A percentile compares a stretch with the other conserved stretches of the same genome.
phyloP scores from a whole-genome alignment of 2,797 vertebrate species.

The Neosilurus mollespiculum region DNA sequence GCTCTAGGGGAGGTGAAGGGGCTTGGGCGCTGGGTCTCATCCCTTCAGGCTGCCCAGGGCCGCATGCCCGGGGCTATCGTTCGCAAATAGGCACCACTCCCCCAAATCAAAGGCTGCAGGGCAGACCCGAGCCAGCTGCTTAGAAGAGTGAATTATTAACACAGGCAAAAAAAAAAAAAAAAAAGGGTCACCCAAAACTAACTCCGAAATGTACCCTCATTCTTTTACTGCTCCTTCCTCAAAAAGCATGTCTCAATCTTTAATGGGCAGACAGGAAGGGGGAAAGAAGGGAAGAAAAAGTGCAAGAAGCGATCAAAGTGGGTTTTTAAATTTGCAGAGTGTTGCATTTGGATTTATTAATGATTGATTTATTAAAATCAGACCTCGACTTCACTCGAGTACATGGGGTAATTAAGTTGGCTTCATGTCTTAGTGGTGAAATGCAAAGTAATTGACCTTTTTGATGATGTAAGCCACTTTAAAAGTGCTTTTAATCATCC shows the following conservation, averaged over 20 bases:
- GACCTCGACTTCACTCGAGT: conserved; percentile 62
- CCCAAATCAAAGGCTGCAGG: conserved; percentile 75
- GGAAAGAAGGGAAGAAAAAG: conserved; percentile 47
- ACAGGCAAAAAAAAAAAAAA: conserved; percentile 54
- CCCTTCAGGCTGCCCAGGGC: conserved; percentile 71
- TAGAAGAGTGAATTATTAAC: conserved; percentile 77
- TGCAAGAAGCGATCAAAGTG: conserved; percentile 67
- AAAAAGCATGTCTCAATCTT: conserved; percentile 70
- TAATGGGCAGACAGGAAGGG: conserved; percentile 64
- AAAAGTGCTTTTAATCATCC: conserved; percentile 59
- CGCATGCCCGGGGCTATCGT: conserved; percentile 73
- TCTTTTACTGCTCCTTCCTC: conserved; percentile 51
- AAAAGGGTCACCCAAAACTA: conserved; percentile 64
- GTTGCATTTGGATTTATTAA: conserved; percentile 68
- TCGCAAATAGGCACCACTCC: conserved; percentile 75
- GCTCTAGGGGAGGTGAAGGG: conserved; percentile 55
- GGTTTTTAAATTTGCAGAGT: conserved; percentile 63
- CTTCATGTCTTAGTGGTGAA: conserved; percentile 70
- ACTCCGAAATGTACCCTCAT: conserved; percentile 51
- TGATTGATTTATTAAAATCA: conserved; percentile 66
- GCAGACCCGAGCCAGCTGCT: conserved; percentile 71
- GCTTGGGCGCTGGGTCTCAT: conserved; percentile 36
- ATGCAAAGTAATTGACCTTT: conserved; percentile 63
- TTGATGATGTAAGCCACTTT: conserved; percentile 60
- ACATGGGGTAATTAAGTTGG: conserved; percentile 66